These are phyloP conservation scores for Stenchaetothrips biformis DNA, from an alignment of 2,888 invertebrate genomes.

Conservation along the genomic window DNA sequence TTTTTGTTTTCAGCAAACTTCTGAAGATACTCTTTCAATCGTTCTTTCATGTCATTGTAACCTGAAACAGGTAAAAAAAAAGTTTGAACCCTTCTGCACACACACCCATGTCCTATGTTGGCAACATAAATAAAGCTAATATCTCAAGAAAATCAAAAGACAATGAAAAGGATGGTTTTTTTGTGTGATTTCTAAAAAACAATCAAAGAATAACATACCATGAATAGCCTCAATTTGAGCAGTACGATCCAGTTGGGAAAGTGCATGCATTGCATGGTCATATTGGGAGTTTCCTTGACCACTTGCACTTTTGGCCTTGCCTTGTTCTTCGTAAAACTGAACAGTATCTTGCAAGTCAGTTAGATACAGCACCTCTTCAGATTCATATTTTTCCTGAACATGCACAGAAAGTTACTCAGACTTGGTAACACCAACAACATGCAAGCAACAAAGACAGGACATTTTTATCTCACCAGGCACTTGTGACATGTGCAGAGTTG, in stretches of 20 bases:
- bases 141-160: background rate
- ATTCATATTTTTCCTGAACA: conserved; percentile 61
- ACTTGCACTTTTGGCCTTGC: conserved; percentile 47
- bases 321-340: conserved; percentile 70
- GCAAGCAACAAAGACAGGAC: conserved; percentile 24
- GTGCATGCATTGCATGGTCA: conserved; percentile 70
- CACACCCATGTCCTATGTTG: background rate
- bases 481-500: conserved; percentile 66
- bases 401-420: background rate
- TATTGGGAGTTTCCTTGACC: conserved; percentile 56
- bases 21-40: conserved; percentile 74
- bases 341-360: conserved; percentile 79
- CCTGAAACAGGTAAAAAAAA: conserved; percentile 49
- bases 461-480: conserved; percentile 48
- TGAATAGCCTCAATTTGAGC: conserved; percentile 78
- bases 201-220: conserved; percentile 44
- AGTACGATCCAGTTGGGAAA: conserved; percentile 68
- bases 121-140: too few species aligned
- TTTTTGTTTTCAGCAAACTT: conserved; percentile 76
- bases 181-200: conserved; percentile 25
- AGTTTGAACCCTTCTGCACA: background rate
- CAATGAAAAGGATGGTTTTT: background rate
- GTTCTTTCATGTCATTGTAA: conserved; percentile 82
- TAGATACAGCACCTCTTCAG: conserved; percentile 64
- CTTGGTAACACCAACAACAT: background rate